Percentiles rank a stretch among this genome's conserved stretches.
phyloP scores from a whole-genome alignment of 2,888 invertebrate genomes.

The Tridacna gigas region DNA sequence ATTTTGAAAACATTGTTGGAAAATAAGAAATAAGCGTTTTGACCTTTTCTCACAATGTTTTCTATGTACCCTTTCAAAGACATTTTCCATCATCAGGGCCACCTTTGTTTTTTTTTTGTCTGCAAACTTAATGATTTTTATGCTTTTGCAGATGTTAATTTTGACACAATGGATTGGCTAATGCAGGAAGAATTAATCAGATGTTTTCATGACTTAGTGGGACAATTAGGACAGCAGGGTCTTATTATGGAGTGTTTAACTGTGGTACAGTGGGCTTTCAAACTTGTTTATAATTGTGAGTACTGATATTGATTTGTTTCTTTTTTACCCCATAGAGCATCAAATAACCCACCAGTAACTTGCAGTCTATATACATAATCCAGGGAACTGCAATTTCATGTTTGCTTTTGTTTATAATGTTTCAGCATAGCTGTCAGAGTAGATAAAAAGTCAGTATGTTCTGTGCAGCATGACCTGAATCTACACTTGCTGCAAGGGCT shows the following conservation, averaged over 20 bases:
- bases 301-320: neutral
- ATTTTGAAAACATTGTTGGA: too few relatives aligned
- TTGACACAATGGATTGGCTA: neutral
- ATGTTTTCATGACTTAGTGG: neutral
- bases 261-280: constrained; percentile 3
- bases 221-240: neutral
- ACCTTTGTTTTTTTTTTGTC: neutral
- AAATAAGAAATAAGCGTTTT: neutral
- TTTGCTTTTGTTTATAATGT: neutral
- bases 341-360: neutral
- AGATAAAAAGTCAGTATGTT: too few relatives aligned
- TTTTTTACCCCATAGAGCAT: neutral
- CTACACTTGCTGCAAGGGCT: too few relatives aligned
- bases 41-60: neutral
- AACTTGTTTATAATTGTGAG: constrained; percentile 11
- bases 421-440: too few relatives aligned
- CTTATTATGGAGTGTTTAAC: neutral
- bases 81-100: neutral
- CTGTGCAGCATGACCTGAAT: too few relatives aligned
- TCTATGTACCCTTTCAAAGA: neutral
- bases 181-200: neutral
- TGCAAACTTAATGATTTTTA: too few relatives aligned
- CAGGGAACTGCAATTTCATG: neutral
- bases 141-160: neutral
- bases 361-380: neutral